Evolutionary conservation across 2,888 invertebrate genomes (phyloP), one percentile per base, ranked within the genome.

Genomic region (Plagodis pulveraria): DNA sequence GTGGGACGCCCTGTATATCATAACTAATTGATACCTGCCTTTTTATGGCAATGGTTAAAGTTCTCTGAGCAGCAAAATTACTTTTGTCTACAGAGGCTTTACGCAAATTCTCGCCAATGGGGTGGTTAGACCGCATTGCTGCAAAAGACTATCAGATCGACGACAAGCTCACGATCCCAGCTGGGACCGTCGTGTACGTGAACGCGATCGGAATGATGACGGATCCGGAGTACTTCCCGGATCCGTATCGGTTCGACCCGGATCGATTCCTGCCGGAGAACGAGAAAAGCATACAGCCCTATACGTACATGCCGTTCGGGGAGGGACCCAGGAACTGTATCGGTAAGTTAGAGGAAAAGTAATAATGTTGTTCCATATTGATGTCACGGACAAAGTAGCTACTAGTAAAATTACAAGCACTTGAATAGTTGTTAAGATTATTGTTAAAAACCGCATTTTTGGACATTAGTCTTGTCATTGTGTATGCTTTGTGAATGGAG

Each of bases 251-350:
- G 64, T 94, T 94, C 61, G 86, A 94, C 67, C 94, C 94, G 6
- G 84, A 93, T 44, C 74, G 94, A 54, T 94, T 94, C 63, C 89
- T 81, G 11, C 91, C 93, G 0, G 93, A 93, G 65, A 94, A 94
- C 66, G 92, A 91, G 66, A 72, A 77, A 0, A 85, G 87, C 5
- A 75, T 80, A n/a, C 56, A 59, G 0, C 78, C 74, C 0, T 77
- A 71, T 34, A 74, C 76, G 0, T 94, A 87, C 56, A 55, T 91
- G 56, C 94, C 94, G 0, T 94, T 94, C 58, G 94, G 94, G 0
- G 62, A 86, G 5, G 95, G 95, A 4, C 94, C 93, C 5, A 87
- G 95, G 55, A 93, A 83, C 69, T 95, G 95, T 67, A 93, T 95
- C 54, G 95, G 94, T 84, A 68, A 70, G 57, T 42, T 4, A 22